Base-by-base conservation (phyloP, 2,888 invertebrate genomes). In the Dione juno region DNA sequence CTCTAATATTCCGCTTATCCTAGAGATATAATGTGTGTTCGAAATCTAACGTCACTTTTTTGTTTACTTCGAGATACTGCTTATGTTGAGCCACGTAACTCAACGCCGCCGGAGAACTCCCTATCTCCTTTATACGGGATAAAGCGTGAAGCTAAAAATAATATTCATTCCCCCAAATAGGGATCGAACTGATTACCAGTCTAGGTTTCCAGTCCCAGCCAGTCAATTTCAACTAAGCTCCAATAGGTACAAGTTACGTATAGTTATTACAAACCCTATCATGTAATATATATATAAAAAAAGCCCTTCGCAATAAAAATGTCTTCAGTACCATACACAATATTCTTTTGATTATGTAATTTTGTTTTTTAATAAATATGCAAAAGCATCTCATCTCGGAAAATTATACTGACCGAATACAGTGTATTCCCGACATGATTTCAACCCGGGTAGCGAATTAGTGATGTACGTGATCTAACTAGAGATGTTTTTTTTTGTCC, bases 391-490 rank as follows among this genome's bases (percentile, higher is more conserved):
- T 83, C 78, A 83, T 86, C 81, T 78, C 75, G 67, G 75, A 75
- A 79, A 82, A 85, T 84, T 81, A 84, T 83, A 86, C 81, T 85
- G 85, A 82, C 84, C 84, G 80, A 87, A 82, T 83, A 81, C 85
- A 88, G 84, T 80, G 83, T 82, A 90, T 89, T 89, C 88, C 78
- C 78, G 82, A 81, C 88, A 90, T 90, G 89, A 89, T 86, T 89
- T 82, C 82, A 79, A 78, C 78, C 79, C 81, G 85, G 88, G 84
- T 89, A 88, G 83, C 83, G 87, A 91, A 91, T 92, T 92, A 92
- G 90, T 83, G 80, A 80, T 79, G 78, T 83, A 92, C 91, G 92
- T 92, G 92, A 89, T 85, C 79, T 78, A 84, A 90, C 86, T 92
- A 76, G 79, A 77, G 86, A 89, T 28, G n/a, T 48, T 9, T 54